Conservation (phyloP, 2,797 vertebrate genomes). For the Acropternis orthonyx region DNA sequence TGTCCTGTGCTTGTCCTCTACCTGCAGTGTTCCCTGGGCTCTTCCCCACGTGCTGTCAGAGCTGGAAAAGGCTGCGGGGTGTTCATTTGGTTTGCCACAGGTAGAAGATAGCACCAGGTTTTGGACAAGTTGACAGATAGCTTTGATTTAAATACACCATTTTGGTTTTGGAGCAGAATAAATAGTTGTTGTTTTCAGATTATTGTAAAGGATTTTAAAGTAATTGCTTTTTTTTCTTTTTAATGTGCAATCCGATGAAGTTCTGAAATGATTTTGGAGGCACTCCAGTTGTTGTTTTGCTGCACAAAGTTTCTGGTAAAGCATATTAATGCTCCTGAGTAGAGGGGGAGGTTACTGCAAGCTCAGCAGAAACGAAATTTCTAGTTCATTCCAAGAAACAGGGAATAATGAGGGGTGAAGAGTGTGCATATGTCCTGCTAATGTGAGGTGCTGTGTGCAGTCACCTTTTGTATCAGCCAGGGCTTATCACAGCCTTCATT, state of each 20-base stretch:
- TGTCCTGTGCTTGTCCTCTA: not conserved
- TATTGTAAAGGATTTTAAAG: not conserved
- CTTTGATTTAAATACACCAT: not conserved
- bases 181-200: not conserved
- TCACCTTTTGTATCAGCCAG: not conserved
- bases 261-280: not conserved
- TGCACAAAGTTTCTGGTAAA: not conserved
- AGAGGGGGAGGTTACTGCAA: not conserved
- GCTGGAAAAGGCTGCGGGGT: not conserved
- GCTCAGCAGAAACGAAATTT: not conserved
- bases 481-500: not conserved
- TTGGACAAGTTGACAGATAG: not conserved
- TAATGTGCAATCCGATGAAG: not conserved
- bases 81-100: not conserved
- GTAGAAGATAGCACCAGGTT: not conserved
- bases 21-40: not conserved
- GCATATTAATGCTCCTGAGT: not conserved
- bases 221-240: not conserved
- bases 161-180: not conserved
- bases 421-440: not conserved
- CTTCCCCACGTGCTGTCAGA: not conserved
- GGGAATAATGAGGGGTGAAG: not conserved
- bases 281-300: not conserved
- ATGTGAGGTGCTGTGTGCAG: not conserved
- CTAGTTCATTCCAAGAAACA: not conserved